Base-by-base conservation (phyloP, 2,113 vertebrate genomes). In the Tinamus guttatus region DNA sequence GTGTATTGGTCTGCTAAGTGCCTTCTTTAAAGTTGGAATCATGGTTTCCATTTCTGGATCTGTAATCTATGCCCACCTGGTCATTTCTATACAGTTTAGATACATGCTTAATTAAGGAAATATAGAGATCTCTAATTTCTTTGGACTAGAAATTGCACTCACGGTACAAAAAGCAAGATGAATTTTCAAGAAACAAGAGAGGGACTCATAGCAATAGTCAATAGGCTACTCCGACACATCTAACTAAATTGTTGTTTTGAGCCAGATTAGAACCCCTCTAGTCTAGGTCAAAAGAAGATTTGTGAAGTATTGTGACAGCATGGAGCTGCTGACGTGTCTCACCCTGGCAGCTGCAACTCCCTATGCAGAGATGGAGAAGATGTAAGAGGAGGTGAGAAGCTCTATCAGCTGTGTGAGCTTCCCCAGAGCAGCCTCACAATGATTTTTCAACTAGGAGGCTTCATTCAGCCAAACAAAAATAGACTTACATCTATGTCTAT, bases 331-430 rank as follows among this genome's bases (percentile, higher is more conserved):
- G 25, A 86, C 65, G 9, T 12, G 13, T 36, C 83, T 49, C 9
- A 34, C n/a, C 21, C 77, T n/a, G 52, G 13, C 68, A n/a, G 34
- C 49, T 81, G 30, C 28, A 51, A 6, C 14, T 76, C 21, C 58
- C 45, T 3, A 15, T 2, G 59, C 56, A 84, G 45, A 47, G 30
- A 77, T 12, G 60, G 60, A 75, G 71, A 56, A 41, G 1, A 6
- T 8, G 45, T 43, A 74, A 28, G 1, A 0, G 2, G 0, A 7
- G 69, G 54, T 7, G 69, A 82, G 60, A 30, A 0, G 0, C 52
- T 69, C 24, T 3, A 65, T 5, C 45, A 87, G 71, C 71, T 40
- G 25, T 3, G 25, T 7, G 47, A 78, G 60, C n/a, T n/a, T 70
- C 36, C 40, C 43, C 68, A 51, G 24, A 64, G 59, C 4, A 0